Conservation (phyloP, 2,888 invertebrate species). For the Ligdia adustata region DNA sequence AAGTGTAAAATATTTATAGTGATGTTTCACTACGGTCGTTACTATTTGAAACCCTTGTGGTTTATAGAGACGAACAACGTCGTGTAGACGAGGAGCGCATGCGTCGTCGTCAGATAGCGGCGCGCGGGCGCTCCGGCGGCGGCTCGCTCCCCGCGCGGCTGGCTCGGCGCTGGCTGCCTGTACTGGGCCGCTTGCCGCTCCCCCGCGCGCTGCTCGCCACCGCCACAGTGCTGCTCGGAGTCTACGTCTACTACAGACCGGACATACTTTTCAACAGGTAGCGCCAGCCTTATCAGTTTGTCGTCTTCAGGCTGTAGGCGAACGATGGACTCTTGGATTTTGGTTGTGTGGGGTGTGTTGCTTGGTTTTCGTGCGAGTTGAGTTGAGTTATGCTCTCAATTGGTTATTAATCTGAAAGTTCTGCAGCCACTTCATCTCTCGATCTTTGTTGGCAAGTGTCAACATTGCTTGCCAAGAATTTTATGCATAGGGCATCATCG, state of each 20-base stretch:
- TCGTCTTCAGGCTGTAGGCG: conserved; percentile 63
- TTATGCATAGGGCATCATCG: too few relatives aligned
- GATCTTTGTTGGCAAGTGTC: too few relatives aligned
- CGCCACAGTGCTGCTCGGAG: conserved; percentile 83
- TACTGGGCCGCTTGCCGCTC: conserved; percentile 69
- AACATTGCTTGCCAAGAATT: too few relatives aligned
- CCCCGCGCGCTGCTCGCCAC: conserved; percentile 78
- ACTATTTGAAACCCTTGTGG: too few relatives aligned
- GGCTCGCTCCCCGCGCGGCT: conserved; percentile 49
- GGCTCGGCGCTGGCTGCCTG: conserved; percentile 41
- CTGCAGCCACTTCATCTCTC: too few relatives aligned
- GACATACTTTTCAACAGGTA: conserved; percentile 72
- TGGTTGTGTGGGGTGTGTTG: neutral
- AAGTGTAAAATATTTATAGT: too few relatives aligned
- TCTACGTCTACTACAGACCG: conserved; percentile 84
- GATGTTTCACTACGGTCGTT: too few relatives aligned
- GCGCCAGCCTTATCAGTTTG: conserved; percentile 74
- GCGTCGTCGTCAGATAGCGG: conserved; percentile 62
- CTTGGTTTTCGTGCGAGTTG: neutral
- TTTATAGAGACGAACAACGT: conserved; percentile 83
- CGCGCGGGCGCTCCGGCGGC: conserved; percentile 14
- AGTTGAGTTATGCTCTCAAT: neutral
- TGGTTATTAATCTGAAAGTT: too few relatives aligned
- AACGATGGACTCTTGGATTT: neutral
- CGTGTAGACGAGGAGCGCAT: conserved; percentile 83